These are phyloP conservation scores for Eumacrocentrus americanus DNA, from an alignment of 2,888 invertebrate species.

Conservation along the genomic window DNA sequence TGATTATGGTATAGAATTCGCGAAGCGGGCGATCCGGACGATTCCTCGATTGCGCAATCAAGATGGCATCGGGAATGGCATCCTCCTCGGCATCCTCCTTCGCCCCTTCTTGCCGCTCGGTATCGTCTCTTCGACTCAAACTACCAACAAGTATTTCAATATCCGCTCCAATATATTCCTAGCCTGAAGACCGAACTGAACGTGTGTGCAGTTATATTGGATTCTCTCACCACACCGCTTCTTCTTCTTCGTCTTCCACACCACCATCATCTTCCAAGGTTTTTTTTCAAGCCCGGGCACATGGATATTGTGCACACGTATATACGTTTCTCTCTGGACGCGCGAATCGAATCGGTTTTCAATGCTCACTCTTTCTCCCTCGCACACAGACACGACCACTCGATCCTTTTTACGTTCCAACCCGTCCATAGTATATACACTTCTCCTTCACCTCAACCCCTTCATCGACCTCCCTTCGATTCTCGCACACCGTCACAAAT, in stretches of 20 bases:
- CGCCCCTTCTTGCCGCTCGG: background rate
- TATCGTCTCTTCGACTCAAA: constrained; percentile 52
- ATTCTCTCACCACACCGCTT: constrained; percentile 41
- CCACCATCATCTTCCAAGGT: too few species aligned
- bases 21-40: constrained; percentile 30
- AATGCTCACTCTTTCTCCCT: constrained; percentile 6
- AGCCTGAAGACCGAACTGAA: constrained; percentile 39
- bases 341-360: too few species aligned
- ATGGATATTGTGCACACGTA: background rate
- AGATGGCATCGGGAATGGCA: constrained; percentile 58
- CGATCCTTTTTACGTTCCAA: background rate
- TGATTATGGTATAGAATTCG: constrained; percentile 53
- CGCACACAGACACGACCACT: background rate
- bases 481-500: background rate
- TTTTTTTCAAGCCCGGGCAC: constrained; percentile 7
- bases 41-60: constrained; percentile 56
- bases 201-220: constrained; percentile 59
- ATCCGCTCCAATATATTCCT: constrained; percentile 58
- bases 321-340: constrained; percentile 1
- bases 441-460: constrained; percentile 4
- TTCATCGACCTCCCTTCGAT: constrained; percentile 20
- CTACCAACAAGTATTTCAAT: constrained; percentile 61
- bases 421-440: background rate
- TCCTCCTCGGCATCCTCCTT: constrained; percentile 36
- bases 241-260: constrained; percentile 4